These are phyloP conservation scores for Cheilinus undulatus DNA, from an alignment of 2,113 vertebrate species.

Conservation along the genomic window DNA sequence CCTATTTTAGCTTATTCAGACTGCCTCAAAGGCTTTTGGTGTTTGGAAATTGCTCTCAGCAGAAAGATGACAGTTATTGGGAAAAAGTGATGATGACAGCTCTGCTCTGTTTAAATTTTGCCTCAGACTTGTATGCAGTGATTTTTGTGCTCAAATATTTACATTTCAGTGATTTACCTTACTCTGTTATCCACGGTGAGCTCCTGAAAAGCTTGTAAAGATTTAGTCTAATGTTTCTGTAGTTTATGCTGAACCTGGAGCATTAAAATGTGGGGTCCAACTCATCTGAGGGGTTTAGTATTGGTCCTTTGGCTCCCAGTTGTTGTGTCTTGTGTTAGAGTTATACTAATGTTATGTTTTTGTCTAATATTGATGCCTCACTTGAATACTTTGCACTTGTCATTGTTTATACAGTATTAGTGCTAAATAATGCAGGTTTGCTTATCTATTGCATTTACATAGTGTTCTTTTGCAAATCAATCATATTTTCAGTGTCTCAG, in stretches of 20 bases:
- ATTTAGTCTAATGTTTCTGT: background rate
- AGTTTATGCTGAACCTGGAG: background rate
- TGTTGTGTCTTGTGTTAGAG: too few species aligned
- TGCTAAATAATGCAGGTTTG: too few species aligned
- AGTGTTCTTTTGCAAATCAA: too few species aligned
- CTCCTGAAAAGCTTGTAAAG: background rate
- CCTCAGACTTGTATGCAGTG: background rate
- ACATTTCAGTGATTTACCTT: background rate
- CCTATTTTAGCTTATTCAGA: slow-evolving; percentile 30
- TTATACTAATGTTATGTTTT: too few species aligned
- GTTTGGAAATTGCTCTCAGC: slow-evolving; percentile 39
- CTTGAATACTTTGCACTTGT: too few species aligned
- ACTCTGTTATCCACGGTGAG: background rate
- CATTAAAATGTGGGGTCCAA: background rate
- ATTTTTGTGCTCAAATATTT: slow-evolving; percentile 27
- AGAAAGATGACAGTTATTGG: slow-evolving; percentile 16
- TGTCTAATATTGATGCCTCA: too few species aligned
- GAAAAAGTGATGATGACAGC: slow-evolving; percentile 13
- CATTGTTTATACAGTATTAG: too few species aligned
- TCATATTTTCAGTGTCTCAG: too few species aligned
- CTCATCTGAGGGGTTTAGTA: background rate
- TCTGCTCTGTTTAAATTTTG: slow-evolving; percentile 18
- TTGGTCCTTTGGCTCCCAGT: too few species aligned
- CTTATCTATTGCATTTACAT: too few species aligned
- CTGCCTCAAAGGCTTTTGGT: slow-evolving; percentile 20